Percentiles rank a stretch among this genome's conserved stretches.
Conservation (phyloP, 2,797 vertebrate genomes). For the Pantherophis alleghaniensis region DNA sequence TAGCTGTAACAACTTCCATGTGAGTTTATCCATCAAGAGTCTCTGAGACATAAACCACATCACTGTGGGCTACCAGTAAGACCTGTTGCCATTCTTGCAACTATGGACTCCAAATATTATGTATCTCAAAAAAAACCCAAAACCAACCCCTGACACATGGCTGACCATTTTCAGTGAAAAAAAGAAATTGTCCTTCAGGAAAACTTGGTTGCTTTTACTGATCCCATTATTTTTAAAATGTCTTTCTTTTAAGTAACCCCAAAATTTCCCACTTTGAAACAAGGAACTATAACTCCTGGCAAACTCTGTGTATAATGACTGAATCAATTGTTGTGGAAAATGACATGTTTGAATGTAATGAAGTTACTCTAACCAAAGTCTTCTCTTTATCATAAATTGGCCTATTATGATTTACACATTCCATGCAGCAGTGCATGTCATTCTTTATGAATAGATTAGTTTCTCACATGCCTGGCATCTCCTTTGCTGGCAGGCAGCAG, state of each 20-base stretch:
- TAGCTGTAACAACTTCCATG: background rate
- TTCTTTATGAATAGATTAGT: background rate
- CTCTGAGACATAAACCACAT: background rate
- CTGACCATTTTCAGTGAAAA: background rate
- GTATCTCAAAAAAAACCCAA: background rate
- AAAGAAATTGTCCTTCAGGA: background rate
- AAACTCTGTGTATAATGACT: background rate
- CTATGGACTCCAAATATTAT: background rate
- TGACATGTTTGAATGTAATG: background rate
- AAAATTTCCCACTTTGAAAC: background rate
- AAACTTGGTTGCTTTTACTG: background rate
- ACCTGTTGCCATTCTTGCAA: background rate
- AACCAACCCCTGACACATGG: background rate
- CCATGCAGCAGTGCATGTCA: background rate
- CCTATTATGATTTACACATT: background rate
- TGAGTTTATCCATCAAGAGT: background rate
- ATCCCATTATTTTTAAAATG: background rate
- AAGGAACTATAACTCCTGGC: background rate
- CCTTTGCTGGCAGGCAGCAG: background rate
- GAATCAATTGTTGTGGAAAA: background rate
- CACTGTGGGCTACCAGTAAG: background rate
- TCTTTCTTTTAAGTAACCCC: background rate
- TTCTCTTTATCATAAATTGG: background rate
- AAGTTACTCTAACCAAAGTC: background rate
- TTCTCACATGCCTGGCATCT: background rate